Percentiles rank a stretch among this genome's conserved stretches.
Conservation (phyloP, 2,888 invertebrate genomes). For the Phortica magna region DNA sequence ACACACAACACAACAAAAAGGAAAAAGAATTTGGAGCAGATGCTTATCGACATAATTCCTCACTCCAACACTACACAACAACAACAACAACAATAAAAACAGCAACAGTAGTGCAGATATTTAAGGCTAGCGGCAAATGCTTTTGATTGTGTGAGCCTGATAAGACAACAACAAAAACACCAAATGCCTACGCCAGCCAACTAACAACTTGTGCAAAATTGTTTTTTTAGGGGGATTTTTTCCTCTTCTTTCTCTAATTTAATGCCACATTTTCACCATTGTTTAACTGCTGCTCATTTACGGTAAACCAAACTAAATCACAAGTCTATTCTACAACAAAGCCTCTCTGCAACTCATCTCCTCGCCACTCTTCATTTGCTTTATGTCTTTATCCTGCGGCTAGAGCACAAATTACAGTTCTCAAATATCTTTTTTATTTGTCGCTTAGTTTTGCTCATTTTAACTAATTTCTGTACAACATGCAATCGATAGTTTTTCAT, state of each 20-base stretch:
- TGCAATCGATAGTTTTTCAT: constrained; percentile 48
- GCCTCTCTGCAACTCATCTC: background rate
- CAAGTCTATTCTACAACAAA: too few species aligned
- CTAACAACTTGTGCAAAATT: background rate
- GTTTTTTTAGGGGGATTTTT: background rate
- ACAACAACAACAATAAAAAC: too few species aligned
- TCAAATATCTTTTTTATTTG: constrained; percentile 51
- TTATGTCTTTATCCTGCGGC: constrained; percentile 61
- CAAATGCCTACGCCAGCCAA: too few species aligned
- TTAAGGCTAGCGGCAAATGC: background rate
- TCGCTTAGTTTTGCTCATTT: constrained; percentile 8
- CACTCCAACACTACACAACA: background rate
- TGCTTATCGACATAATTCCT: background rate
- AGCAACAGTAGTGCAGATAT: background rate
- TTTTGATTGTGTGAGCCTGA: constrained; percentile 24
- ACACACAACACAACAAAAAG: background rate
- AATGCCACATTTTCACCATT: constrained; percentile 40
- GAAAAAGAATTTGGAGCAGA: constrained; percentile 9
- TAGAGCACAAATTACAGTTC: constrained; percentile 67
- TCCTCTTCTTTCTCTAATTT: constrained; percentile 56
- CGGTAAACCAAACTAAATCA: background rate
- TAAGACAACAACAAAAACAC: background rate
- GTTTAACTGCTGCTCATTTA: background rate
- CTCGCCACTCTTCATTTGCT: too few species aligned
- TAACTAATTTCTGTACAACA: constrained; percentile 65